Percentiles rank a stretch among this genome's conserved stretches.
Evolutionary conservation across 2,113 vertebrate genomes (phyloP).

Genomic region (Alectura lathami): DNA sequence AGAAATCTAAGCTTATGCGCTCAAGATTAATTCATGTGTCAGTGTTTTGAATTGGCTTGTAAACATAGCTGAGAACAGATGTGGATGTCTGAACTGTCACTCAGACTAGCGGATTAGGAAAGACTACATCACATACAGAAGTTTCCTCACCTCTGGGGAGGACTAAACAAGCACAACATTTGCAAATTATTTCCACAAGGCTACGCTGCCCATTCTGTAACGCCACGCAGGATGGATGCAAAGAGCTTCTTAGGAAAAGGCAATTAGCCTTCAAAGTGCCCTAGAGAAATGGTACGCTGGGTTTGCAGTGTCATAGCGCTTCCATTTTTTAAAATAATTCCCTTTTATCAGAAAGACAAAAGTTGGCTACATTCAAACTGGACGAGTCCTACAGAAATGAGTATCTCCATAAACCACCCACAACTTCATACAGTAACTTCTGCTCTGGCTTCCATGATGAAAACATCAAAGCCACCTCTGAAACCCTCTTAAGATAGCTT

Average conservation of each 20-base stretch:
- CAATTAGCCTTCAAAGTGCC: background rate
- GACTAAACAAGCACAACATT: slow-evolving; percentile 23
- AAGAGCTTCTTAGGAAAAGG: background rate
- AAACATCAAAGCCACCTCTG: slow-evolving; percentile 28
- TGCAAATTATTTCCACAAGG: slow-evolving; percentile 48
- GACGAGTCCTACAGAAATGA: slow-evolving; percentile 54
- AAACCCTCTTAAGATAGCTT: slow-evolving; percentile 40
- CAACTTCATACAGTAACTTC: slow-evolving; percentile 30
- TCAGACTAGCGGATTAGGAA: slow-evolving; percentile 22
- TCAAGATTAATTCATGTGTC: slow-evolving; percentile 34
- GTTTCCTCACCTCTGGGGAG: background rate
- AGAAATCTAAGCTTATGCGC: slow-evolving; percentile 66
- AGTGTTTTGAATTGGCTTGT: slow-evolving; percentile 43
- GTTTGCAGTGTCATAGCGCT: background rate
- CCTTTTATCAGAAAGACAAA: slow-evolving; percentile 4
- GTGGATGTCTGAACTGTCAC: slow-evolving; percentile 22
- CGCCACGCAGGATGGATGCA: background rate
- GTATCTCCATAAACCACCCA: slow-evolving; percentile 32
- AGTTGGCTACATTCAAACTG: slow-evolving; percentile 55
- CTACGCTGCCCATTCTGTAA: background rate
- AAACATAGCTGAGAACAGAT: slow-evolving; percentile 57
- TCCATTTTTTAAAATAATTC: background rate
- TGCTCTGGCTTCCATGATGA: slow-evolving; percentile 18
- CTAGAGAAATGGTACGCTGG: slow-evolving; percentile 36
- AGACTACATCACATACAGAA: background rate